Conservation (phyloP, 2,797 vertebrate species). For the Silurus aristotelis region DNA sequence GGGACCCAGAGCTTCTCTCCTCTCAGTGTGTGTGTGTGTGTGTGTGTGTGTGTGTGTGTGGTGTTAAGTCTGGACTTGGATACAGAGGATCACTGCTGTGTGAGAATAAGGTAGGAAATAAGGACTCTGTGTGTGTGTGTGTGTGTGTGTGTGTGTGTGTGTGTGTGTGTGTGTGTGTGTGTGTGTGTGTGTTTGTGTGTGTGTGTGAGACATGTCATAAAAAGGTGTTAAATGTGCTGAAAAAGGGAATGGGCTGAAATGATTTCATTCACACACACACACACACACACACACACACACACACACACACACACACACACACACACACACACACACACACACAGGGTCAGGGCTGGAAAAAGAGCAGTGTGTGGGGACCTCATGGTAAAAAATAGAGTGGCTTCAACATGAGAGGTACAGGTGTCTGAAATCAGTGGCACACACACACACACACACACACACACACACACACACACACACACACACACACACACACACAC, state of each 20-base stretch:
- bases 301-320: neutral
- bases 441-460: neutral
- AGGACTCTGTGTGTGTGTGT: neutral
- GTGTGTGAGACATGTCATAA: neutral
- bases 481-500: conserved; percentile 24
- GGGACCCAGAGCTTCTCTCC: neutral
- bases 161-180: conserved; percentile 16
- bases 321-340: neutral
- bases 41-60: no score
- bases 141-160: neutral
- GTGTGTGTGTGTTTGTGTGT: neutral
- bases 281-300: conserved; percentile 12
- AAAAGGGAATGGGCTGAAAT: neutral
- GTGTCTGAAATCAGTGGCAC: neutral
- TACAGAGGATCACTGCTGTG: neutral
- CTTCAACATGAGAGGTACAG: conserved; percentile 28
- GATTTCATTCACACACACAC: neutral
- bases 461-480: conserved; percentile 20
- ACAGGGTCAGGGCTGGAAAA: neutral
- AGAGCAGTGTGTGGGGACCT: neutral
- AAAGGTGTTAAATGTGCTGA: neutral
- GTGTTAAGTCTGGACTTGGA: conserved; percentile 23
- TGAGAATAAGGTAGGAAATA: neutral
- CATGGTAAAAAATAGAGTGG: conserved; percentile 22
- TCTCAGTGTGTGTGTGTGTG: neutral